These are phyloP conservation scores for Lochmaea capreae DNA, from an alignment of 2,888 invertebrate genomes.

Conservation along the genomic window DNA sequence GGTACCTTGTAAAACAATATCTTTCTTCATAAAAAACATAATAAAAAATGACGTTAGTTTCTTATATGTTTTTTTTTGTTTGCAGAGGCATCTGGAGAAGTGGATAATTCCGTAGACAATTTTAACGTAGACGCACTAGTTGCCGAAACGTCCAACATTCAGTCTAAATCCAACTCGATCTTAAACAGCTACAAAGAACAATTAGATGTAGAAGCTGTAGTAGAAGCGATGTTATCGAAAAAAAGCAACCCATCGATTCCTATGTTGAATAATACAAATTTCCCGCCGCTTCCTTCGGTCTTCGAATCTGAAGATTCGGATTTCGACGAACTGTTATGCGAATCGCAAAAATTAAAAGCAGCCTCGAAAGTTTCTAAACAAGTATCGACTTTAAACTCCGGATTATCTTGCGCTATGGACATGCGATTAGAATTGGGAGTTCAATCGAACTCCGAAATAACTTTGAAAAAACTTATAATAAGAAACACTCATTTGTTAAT, in stretches of 20 bases:
- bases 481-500: conserved; percentile 58
- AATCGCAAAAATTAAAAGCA: conserved; percentile 70
- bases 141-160: conserved; percentile 37
- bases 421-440: conserved; percentile 81
- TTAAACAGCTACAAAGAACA: conserved; percentile 30
- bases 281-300: conserved; percentile 73
- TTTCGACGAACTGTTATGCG: conserved; percentile 81
- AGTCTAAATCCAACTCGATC: conserved; percentile 23
- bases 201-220: conserved; percentile 26
- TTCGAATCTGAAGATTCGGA: conserved; percentile 87
- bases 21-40: no score
- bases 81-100: conserved; percentile 55
- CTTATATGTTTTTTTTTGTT: not conserved
- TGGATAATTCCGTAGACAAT: conserved; percentile 55
- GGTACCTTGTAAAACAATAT: no score
- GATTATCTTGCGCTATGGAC: conserved; percentile 78
- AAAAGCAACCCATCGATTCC: conserved; percentile 42
- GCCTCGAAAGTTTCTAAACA: conserved; percentile 62
- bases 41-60: not conserved
- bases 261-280: conserved; percentile 60
- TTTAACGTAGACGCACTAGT: conserved; percentile 56
- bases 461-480: conserved; percentile 70
- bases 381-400: conserved; percentile 47
- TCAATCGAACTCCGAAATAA: conserved; percentile 81
- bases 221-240: conserved; percentile 33